Percentiles rank a stretch among this genome's conserved stretches.
phyloP scores from a whole-genome alignment of 2,113 vertebrate species.

The Suncus etruscus region DNA sequence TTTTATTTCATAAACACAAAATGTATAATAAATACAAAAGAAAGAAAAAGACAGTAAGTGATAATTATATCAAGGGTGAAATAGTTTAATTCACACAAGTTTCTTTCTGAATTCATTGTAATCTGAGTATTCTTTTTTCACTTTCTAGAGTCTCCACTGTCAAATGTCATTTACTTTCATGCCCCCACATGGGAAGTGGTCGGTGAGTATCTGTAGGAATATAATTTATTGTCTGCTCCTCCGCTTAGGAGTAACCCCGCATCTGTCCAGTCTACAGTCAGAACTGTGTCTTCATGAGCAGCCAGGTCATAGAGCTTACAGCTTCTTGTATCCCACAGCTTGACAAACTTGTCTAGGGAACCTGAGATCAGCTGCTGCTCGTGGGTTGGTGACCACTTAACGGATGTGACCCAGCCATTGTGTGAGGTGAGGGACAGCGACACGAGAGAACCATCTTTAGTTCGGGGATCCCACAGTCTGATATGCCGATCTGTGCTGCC shows the following conservation, averaged over 20 bases:
- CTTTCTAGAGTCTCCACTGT: conserved; percentile 34
- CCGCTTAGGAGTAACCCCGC: conserved; percentile 96
- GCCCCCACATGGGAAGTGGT: conserved; percentile 92
- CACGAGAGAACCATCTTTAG: conserved; percentile 97
- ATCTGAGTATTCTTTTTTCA: conserved; percentile 13
- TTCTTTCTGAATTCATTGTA: conserved; percentile 56
- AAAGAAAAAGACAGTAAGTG: too few relatives aligned
- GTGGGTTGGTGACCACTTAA: conserved; percentile 95
- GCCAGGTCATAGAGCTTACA: conserved; percentile 97
- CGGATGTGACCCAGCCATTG: conserved; percentile 96
- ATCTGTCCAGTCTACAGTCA: conserved; percentile 98
- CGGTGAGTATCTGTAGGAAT: conserved; percentile 94
- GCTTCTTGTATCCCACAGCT: conserved; percentile 98
- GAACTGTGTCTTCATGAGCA: conserved; percentile 98
- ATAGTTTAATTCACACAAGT: conserved; percentile 19
- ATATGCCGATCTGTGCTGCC: conserved; percentile 97
- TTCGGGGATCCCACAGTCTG: conserved; percentile 96
- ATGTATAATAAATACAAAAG: too few relatives aligned
- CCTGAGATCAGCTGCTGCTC: conserved; percentile 97
- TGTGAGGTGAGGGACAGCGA: conserved; percentile 96
- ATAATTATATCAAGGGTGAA: conserved; percentile 47
- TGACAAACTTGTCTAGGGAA: conserved; percentile 97
- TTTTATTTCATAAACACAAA: too few relatives aligned
- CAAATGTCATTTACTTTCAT: conserved; percentile 82
- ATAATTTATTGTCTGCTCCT: conserved; percentile 98